Evolutionary conservation across 2,113 vertebrate species (phyloP), one percentile per base, ranked within the genome.

Genomic region (Garra rufa): DNA sequence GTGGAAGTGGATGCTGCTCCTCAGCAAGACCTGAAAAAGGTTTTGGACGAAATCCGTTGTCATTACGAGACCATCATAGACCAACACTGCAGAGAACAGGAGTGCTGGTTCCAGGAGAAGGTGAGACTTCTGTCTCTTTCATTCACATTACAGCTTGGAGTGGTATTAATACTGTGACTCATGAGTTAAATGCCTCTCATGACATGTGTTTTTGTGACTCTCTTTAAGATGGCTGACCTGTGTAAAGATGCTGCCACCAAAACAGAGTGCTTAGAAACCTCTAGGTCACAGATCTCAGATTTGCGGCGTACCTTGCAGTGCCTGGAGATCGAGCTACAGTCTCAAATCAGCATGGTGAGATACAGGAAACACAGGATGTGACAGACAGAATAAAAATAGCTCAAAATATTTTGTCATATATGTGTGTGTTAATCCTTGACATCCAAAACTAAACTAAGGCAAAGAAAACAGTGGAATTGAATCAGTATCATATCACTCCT

Each of bases 241-340:
- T 92, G 87, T 90, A 95, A 96, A 4, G 96, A 99, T 88, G 96
- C 98, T 85, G 94, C 96, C 84, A 87, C 92, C 83, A 96, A 94
- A 93, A 97, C 94, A 30, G 95, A 97, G 88, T 87, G 94, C 88
- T 93, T 98, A 70, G 96, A 98, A 94, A 96, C 94, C 0, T 93
- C 95, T 92, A 98, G 96, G 93, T 96, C 95, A 6, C 96, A 98
- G 93, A 93, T 98, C 87, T 93, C 85, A 0, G 97, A 99, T 93
- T 94, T 99, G 2, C 93, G 96, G 43, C 95, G 97, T 88, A 96
- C 95, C 0, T 10, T 98, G 90, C 98, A 99, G 91, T 94, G 96
- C 82, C 92, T 99, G 92, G 97, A 99, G 92, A 98, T 99, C 0
- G 98, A 99, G 76, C 95, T 99, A 81, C 97, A 99, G 93, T 96